These are phyloP conservation scores for Cervus canadensis DNA, from an alignment of 2,113 vertebrate genomes.

Conservation along the genomic window DNA sequence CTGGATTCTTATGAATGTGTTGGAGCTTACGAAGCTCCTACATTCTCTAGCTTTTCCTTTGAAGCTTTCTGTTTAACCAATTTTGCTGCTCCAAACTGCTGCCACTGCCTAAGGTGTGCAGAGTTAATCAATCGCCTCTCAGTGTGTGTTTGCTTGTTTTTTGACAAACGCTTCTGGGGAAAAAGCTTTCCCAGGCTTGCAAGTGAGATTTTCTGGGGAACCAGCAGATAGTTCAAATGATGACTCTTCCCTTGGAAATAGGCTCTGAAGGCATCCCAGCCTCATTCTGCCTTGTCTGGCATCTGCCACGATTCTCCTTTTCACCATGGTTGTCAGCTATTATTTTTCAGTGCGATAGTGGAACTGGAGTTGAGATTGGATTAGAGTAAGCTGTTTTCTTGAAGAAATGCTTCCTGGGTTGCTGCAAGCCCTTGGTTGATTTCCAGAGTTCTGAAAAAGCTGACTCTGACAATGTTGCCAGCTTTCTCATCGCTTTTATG, in stretches of 20 bases:
- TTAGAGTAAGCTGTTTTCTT: neutral
- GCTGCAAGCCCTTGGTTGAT: neutral
- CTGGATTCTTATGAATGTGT: neutral
- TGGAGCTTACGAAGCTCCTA: conserved; percentile 7
- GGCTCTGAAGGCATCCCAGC: neutral
- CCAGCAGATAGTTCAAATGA: neutral
- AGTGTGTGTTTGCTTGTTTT: neutral
- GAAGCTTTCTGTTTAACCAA: neutral
- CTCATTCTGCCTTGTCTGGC: neutral
- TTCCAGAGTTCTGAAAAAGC: neutral
- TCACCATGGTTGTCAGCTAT: neutral
- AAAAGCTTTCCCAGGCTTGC: neutral
- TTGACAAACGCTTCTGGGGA: neutral
- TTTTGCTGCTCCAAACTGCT: neutral
- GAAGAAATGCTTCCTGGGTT: neutral
- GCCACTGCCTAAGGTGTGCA: neutral
- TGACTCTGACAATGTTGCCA: neutral
- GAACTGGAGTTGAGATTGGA: neutral
- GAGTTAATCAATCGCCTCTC: neutral
- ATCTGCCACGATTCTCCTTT: neutral
- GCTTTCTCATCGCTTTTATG: neutral
- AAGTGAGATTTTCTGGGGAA: conserved; percentile 2
- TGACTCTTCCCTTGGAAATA: neutral
- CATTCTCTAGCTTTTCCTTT: neutral
- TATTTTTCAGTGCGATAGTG: neutral